Percentiles rank a stretch among this genome's conserved stretches.
Evolutionary conservation across 2,797 vertebrate genomes (phyloP).

Genomic region (Hybognathus amarus): DNA sequence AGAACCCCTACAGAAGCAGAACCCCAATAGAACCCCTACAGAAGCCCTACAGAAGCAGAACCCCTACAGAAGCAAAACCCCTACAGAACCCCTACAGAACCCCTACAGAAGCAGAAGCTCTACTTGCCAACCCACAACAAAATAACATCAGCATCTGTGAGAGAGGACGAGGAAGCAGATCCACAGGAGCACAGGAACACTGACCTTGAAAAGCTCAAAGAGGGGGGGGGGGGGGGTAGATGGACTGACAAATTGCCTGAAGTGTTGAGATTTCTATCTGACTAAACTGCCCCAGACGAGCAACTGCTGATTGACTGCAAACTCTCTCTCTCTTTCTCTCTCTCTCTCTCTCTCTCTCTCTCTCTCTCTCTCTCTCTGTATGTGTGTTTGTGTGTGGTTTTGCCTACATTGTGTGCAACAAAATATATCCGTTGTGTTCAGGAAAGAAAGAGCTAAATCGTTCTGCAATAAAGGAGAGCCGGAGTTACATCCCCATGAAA

Average conservation of each 20-base stretch:
- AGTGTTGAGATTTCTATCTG: slow-evolving; percentile 64
- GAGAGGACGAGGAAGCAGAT: neutral
- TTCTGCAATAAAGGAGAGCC: too few relatives aligned
- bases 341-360: neutral
- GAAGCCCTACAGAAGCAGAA: too few relatives aligned
- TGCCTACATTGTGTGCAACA: slow-evolving; percentile 30
- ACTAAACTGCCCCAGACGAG: slow-evolving; percentile 55
- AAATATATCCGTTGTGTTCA: slow-evolving; percentile 3
- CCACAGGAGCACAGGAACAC: neutral
- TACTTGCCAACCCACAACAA: neutral
- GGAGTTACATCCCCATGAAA: too few relatives aligned
- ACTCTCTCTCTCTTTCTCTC: neutral
- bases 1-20: too few relatives aligned
- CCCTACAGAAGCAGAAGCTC: neutral
- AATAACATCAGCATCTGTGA: neutral
- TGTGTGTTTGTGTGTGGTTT: slow-evolving; percentile 5
- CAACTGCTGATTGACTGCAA: slow-evolving; percentile 46
- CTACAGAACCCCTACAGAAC: too few relatives aligned
- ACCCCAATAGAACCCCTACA: too few relatives aligned
- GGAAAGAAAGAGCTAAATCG: too few relatives aligned
- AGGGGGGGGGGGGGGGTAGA: slow-evolving; percentile 6
- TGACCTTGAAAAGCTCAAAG: slow-evolving; percentile 57
- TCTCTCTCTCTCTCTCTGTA: too few relatives aligned
- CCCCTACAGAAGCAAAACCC: too few relatives aligned
- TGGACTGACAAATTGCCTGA: slow-evolving; percentile 29